phyloP scores from a whole-genome alignment of 2,888 invertebrate species.

The Alsophila aescularia region DNA sequence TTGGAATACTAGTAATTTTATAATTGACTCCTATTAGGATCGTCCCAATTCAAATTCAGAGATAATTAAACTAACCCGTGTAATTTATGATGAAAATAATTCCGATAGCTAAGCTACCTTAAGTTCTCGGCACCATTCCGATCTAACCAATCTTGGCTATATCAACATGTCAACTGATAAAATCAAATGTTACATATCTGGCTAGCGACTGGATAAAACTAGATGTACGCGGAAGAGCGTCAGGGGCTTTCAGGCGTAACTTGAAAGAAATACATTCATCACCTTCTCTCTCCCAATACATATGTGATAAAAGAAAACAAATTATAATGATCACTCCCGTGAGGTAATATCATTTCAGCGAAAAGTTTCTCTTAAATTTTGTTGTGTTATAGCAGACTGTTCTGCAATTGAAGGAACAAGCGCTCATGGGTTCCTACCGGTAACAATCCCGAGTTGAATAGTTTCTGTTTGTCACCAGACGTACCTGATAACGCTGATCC shows the following conservation, averaged over 20 bases:
- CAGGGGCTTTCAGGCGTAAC: neutral
- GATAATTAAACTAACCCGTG: no score
- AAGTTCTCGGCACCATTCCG: neutral
- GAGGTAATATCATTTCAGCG: no score
- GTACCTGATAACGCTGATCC: slow-evolving; percentile 93
- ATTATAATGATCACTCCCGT: no score
- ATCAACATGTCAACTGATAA: neutral
- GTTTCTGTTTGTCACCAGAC: slow-evolving; percentile 84
- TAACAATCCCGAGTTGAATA: neutral
- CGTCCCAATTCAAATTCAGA: neutral
- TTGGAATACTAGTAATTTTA: neutral
- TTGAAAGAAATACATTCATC: neutral
- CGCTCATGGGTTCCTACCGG: neutral
- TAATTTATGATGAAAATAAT: no score
- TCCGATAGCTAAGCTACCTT: no score
- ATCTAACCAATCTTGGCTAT: neutral
- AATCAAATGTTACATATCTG: neutral
- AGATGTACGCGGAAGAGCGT: neutral
- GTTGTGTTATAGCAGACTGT: no score
- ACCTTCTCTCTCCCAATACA: neutral
- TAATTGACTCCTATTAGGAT: neutral
- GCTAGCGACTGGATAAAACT: slow-evolving; percentile 1
- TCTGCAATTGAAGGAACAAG: no score
- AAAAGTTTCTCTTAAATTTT: no score
- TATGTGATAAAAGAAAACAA: neutral